A percentile compares a stretch with the other conserved stretches of the same genome.
These are phyloP conservation scores for Trissolcus brochymenae DNA, from an alignment of 2,888 invertebrate genomes.

Conservation along the genomic window DNA sequence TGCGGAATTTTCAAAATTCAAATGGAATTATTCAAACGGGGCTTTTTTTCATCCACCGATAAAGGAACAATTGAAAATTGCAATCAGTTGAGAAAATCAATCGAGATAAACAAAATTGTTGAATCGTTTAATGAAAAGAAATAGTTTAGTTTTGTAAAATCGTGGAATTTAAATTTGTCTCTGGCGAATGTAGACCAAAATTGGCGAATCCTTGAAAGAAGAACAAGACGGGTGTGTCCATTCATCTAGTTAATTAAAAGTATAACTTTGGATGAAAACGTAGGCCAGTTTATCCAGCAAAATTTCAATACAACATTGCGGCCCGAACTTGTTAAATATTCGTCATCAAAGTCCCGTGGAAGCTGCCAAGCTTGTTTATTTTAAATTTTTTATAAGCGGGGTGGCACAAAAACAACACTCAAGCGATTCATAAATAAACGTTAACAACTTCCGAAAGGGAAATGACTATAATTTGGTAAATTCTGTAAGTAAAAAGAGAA, in stretches of 20 bases:
- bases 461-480: slow-evolving; percentile 45
- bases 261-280: background rate
- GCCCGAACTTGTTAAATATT: background rate
- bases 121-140: too few relatives aligned
- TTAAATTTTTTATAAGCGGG: slow-evolving; percentile 27
- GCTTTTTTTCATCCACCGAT: too few relatives aligned
- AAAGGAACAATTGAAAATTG: too few relatives aligned
- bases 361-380: slow-evolving; percentile 26
- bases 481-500: slow-evolving; percentile 45
- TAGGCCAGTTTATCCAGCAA: background rate
- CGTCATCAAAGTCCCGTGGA: slow-evolving; percentile 7
- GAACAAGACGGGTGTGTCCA: background rate
- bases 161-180: too few relatives aligned
- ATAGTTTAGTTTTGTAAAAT: too few relatives aligned
- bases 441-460: slow-evolving; percentile 51
- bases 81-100: too few relatives aligned
- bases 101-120: too few relatives aligned
- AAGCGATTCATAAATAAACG: slow-evolving; percentile 49
- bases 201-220: background rate
- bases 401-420: slow-evolving; percentile 20
- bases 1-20: background rate
- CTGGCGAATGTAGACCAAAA: too few relatives aligned
- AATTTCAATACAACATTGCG: background rate
- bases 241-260: slow-evolving; percentile 4
- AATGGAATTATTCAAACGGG: background rate